Evolutionary conservation across 1,140 invertebrate genomes (phyloP).

Genomic region (Pteromalus puparum): DNA sequence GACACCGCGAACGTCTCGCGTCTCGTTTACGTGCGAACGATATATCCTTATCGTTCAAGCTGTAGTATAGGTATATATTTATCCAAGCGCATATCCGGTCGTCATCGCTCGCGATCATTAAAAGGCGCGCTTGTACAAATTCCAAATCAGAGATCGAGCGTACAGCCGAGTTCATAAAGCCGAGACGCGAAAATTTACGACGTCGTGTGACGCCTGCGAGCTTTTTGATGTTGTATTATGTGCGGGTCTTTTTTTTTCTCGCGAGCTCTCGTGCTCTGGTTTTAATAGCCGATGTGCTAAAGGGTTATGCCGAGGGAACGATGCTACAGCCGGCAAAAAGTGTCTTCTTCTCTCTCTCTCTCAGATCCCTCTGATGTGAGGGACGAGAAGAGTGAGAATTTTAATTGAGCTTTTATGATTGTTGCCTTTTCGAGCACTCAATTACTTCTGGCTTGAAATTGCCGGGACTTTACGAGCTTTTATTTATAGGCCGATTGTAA

Average conservation of each 20-base stretch:
- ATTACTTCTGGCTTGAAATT: not conserved
- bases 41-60: not conserved
- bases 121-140: conserved; percentile 64
- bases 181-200: conserved; percentile 62
- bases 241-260: not conserved
- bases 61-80: not conserved
- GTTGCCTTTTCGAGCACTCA: conserved; percentile 18
- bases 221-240: conserved; percentile 54
- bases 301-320: not conserved
- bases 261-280: conserved; percentile 10
- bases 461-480: not conserved
- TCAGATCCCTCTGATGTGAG: not conserved
- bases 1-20: not conserved
- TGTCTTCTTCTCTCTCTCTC: not conserved
- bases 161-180: conserved; percentile 61
- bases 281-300: conserved; percentile 28
- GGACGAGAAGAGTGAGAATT: conserved; percentile 22
- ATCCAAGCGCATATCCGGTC: conserved; percentile 57
- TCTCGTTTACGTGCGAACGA: not conserved
- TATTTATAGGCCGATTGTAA: not conserved
- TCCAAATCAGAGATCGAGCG: conserved; percentile 61
- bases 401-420: conserved; percentile 28
- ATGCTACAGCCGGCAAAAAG: not conserved
- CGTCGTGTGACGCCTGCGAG: conserved; percentile 51
- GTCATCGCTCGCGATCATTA: conserved; percentile 60